Base-by-base conservation (phyloP, 2,888 invertebrate species). In the Helicoverpa assulta region DNA sequence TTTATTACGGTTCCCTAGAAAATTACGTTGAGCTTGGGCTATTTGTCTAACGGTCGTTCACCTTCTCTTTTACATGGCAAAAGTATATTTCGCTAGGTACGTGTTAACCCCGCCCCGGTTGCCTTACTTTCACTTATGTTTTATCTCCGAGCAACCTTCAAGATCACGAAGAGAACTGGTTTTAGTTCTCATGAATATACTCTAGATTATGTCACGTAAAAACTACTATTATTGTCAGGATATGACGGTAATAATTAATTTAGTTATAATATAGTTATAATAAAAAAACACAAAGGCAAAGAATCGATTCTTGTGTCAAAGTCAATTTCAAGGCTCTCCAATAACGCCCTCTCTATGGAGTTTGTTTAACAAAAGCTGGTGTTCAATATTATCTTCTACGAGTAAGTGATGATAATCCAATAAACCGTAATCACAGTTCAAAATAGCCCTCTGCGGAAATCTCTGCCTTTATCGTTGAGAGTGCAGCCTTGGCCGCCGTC, bases 101-200 rank as follows among this genome's bases (percentile, higher is more conserved):
- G 71, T 75, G 78, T 78, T 70, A 67, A 69, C 68, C 59, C 73
- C 63, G 82, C 74, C 69, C 80, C 71, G 78, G 81, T 84, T 76
- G 71, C 70, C 78, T 82, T 75, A 89, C 90, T 90, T 90, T 90
- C 90, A 89, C 89, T 88, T 68, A 82, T 72, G 70, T 72, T 84
- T 83, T 89, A 87, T 89, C 85, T 85, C 66, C 61, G 75, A 70
- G 75, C 82, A 89, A 84, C 86, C 88, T 89, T 88, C 88, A 82
- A 80, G 75, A 85, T 86, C 83, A 80, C 81, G 78, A 80, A 73
- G 76, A 76, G 74, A 89, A 88, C 89, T 78, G 85, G 89, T 89
- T 89, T 86, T 61, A 52, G 68, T 74, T 82, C 80, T 82, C 79
- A 76, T 81, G 78, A 79, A 71, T 86, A 70, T 70, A 62, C 61